Evolutionary conservation across 1,140 invertebrate species (phyloP), one percentile per base, ranked within the genome.

Genomic region (Gryon sp.): DNA sequence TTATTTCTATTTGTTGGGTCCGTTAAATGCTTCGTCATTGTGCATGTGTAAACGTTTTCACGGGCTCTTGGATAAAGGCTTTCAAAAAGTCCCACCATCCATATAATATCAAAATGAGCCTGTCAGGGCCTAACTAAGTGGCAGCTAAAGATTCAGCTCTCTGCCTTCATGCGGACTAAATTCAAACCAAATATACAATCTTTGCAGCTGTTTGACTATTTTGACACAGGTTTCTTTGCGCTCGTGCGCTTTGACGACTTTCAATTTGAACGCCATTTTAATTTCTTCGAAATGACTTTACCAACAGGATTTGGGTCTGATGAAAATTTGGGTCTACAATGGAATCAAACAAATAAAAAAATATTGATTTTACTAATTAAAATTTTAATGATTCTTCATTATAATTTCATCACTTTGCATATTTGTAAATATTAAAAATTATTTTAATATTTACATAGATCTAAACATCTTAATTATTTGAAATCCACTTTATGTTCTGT

Each of bases 91-190:
- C 63, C 82, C 78, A 70, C 78, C 82, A 78, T 79, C 55, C 38
- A 14, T 16, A 76, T 75, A 82, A 83, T 81, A 84, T 81, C 80
- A 80, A 81, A 83, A 86, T 84, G 82, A 83, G 82, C 79, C 82
- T 86, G 85, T 86, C 84, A 86, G 84, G 74, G 77, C 80, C 83
- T 86, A 86, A 86, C 86, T 84, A 86, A 83, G 80, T 82, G 79
- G 80, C n/a, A n/a, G 78, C 26, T 9, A 28, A 28, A 12, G 32
- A 75, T n/a, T n/a, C 79, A 78, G 74, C 59, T 38, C 57, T 19
- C 60, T 73, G 43, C 75, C 68, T 76, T 81, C 68, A 84, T 80
- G 78, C 79, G 66, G 40, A 50, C 50, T 59, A 66, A 82, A 78
- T 68, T 46, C 74, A 45, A 74, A 65, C 75, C 38, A 55, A 76